Conservation (phyloP, 2,797 vertebrate genomes). For the Eulemur mongoz region DNA sequence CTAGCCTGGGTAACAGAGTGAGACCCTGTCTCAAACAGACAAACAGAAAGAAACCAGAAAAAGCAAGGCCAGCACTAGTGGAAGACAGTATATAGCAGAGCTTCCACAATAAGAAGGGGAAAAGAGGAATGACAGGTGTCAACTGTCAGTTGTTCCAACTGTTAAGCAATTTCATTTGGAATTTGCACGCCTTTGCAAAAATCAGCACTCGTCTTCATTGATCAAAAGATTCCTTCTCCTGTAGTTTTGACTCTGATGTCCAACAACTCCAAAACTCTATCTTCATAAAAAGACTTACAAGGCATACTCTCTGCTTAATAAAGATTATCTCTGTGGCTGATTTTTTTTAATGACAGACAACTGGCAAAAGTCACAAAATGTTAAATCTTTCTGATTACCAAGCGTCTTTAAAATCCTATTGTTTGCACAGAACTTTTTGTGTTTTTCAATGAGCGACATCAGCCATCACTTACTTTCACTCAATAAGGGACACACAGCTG, state of each 20-base stretch:
- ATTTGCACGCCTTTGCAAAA: background rate
- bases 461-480: background rate
- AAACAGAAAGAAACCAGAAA: slow-evolving; percentile 28
- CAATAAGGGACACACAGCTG: background rate
- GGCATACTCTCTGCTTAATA: background rate
- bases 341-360: background rate
- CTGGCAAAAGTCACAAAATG: background rate
- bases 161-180: background rate
- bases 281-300: background rate
- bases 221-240: background rate
- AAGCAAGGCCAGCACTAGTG: background rate
- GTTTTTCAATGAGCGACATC: background rate
- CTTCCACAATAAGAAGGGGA: background rate
- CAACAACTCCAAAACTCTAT: background rate
- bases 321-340: background rate
- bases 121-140: background rate
- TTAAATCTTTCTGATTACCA: background rate
- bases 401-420: background rate
- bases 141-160: background rate
- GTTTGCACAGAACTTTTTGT: background rate
- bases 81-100: background rate
- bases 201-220: background rate
- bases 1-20: background rate
- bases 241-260: background rate
- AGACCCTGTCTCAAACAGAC: background rate